Evolutionary conservation across 2,113 vertebrate genomes (phyloP).

Genomic region (Cryptomyrus ogoouensis): DNA sequence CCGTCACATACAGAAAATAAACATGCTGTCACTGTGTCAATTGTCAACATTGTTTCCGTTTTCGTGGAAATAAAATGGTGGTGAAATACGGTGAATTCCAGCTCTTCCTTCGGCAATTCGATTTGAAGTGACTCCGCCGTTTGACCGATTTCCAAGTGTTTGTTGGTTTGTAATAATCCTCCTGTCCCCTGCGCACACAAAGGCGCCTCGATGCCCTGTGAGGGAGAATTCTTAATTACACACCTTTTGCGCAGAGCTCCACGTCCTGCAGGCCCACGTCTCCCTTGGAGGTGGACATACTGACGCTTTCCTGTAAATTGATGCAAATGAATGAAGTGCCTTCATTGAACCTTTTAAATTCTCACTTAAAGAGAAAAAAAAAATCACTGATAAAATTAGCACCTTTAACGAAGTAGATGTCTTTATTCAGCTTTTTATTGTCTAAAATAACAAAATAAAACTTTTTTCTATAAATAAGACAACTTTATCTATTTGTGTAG

Average conservation of each 20-base stretch:
- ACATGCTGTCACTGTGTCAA: not conserved
- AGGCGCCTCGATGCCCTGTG: not conserved
- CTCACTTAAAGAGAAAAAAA: not conserved
- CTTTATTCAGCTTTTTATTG: not conserved
- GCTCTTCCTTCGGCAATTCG: not conserved
- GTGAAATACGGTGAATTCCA: not conserved
- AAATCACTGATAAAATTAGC: not conserved
- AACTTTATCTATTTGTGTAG: conserved; percentile 7
- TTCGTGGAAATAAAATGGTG: not conserved
- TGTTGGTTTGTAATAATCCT: not conserved
- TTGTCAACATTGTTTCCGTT: not conserved
- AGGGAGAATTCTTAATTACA: not conserved
- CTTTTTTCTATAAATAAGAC: conserved; percentile 1
- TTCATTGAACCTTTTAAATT: not conserved
- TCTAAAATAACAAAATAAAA: not conserved
- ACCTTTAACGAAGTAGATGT: not conserved
- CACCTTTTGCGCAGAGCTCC: not conserved
- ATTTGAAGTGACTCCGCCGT: not conserved
- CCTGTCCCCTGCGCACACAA: not conserved
- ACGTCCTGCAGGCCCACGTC: not conserved
- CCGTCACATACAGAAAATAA: conserved; percentile 4
- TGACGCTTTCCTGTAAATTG: not conserved
- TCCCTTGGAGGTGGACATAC: not conserved
- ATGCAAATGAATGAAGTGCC: not conserved
- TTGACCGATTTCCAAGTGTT: not conserved